phyloP scores from a whole-genome alignment of 2,888 invertebrate genomes.

The Eupithecia vulgata region DNA sequence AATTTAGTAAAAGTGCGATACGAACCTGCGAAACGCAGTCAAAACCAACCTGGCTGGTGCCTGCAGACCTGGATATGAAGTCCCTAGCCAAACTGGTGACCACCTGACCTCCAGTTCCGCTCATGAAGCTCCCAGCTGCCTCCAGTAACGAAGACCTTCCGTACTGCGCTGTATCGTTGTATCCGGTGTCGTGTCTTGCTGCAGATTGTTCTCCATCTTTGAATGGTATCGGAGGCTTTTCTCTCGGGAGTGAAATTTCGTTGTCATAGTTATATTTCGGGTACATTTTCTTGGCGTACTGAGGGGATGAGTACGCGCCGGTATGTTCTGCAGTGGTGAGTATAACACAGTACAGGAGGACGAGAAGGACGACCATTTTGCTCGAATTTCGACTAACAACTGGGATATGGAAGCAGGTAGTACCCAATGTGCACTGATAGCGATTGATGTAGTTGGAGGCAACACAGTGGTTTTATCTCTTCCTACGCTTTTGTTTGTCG shows the following conservation, averaged over 20 bases:
- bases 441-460: conserved; percentile 59
- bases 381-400: conserved; percentile 49
- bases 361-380: conserved; percentile 66
- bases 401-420: conserved; percentile 62
- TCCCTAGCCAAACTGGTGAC: conserved; percentile 86
- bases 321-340: conserved; percentile 67
- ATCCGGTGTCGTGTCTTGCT: conserved; percentile 61
- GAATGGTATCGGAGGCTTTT: conserved; percentile 62
- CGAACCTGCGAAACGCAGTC: conserved; percentile 82
- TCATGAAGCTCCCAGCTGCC: conserved; percentile 72
- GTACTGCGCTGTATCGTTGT: conserved; percentile 62
- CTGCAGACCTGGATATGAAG: conserved; percentile 87
- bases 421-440: conserved; percentile 59
- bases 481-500: conserved; percentile 78
- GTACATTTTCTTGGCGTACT: conserved; percentile 80
- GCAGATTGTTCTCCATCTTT: conserved; percentile 53
- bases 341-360: conserved; percentile 54
- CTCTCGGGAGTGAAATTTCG: conserved; percentile 68
- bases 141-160: conserved; percentile 71
- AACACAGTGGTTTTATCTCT: conserved; percentile 77
- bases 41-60: conserved; percentile 87
- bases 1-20: conserved; percentile 53
- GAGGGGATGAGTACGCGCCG: conserved; percentile 81
- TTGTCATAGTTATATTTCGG: conserved; percentile 65
- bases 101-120: conserved; percentile 79